A percentile compares a stretch with the other conserved stretches of the same genome.
phyloP scores from a whole-genome alignment of 1,140 invertebrate species.

The Geopemphigus sp. region DNA sequence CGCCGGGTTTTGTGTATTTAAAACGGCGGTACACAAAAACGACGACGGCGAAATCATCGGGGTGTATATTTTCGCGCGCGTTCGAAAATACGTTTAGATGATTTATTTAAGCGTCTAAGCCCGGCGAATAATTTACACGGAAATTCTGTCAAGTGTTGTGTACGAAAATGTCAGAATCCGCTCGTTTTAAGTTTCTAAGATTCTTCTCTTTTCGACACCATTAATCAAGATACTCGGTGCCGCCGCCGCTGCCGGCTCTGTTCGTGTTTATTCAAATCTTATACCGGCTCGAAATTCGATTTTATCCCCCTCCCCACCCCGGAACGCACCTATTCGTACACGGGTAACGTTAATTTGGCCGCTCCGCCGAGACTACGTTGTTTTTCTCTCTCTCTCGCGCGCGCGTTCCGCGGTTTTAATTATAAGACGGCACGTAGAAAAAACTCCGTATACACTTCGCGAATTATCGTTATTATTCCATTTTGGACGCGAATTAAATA shows the following conservation, averaged over 20 bases:
- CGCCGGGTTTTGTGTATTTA: too few relatives aligned
- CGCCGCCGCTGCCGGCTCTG: background rate
- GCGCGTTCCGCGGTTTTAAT: too few relatives aligned
- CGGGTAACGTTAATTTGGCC: background rate
- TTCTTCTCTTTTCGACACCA: slow-evolving; percentile 32
- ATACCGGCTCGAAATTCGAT: slow-evolving; percentile 9
- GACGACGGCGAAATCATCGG: too few relatives aligned
- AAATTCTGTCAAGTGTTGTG: slow-evolving; percentile 25
- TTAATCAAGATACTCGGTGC: slow-evolving; percentile 26
- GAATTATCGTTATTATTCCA: too few relatives aligned
- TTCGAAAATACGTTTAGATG: background rate
- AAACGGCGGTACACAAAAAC: too few relatives aligned
- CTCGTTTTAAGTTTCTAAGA: slow-evolving; percentile 23
- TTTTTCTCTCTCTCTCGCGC: too few relatives aligned
- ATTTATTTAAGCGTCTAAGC: slow-evolving; percentile 15
- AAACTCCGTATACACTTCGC: too few relatives aligned
- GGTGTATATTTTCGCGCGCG: too few relatives aligned
- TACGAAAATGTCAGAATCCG: slow-evolving; percentile 11
- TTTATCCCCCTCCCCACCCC: too few relatives aligned
- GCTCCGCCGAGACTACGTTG: too few relatives aligned
- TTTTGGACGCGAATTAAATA: too few relatives aligned
- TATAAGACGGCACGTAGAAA: too few relatives aligned
- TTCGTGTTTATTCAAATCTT: slow-evolving; percentile 4
- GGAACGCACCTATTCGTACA: background rate
- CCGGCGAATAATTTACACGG: slow-evolving; percentile 9